A percentile compares a stretch with the other conserved stretches of the same genome.
Evolutionary conservation across 2,888 invertebrate species (phyloP).

Genomic region (Druceiella hillmani): DNA sequence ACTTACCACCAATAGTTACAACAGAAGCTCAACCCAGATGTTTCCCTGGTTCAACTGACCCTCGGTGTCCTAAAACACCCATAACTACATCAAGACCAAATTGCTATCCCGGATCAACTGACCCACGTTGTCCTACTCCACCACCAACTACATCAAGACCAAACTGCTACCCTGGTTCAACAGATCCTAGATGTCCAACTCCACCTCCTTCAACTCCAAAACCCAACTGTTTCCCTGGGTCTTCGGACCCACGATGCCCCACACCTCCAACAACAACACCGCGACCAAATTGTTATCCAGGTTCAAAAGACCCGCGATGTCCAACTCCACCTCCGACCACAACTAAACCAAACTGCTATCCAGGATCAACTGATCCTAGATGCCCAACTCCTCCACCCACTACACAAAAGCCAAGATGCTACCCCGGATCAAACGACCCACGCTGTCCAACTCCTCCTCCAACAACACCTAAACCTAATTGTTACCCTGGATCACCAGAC

Average conservation of each 20-base stretch:
- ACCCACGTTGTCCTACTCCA: slow-evolving; percentile 28
- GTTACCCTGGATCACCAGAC: slow-evolving; percentile 28
- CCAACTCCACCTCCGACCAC: slow-evolving; percentile 27
- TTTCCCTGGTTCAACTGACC: slow-evolving; percentile 23
- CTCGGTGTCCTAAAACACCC: slow-evolving; percentile 17
- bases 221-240: too few relatives aligned
- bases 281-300: too few relatives aligned
- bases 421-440: slow-evolving; percentile 25
- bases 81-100: slow-evolving; percentile 20
- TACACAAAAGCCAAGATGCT: slow-evolving; percentile 22
- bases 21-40: slow-evolving; percentile 16
- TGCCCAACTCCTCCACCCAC: slow-evolving; percentile 23
- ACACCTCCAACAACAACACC: too few relatives aligned
- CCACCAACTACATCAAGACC: slow-evolving; percentile 25
- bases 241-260: too few relatives aligned
- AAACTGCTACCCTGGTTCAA: slow-evolving; percentile 32
- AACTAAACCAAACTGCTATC: slow-evolving; percentile 17
- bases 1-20: slow-evolving; percentile 18
- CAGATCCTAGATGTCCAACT: slow-evolving; percentile 27
- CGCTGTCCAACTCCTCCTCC: slow-evolving; percentile 20
- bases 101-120: slow-evolving; percentile 31
- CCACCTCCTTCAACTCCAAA: slow-evolving; percentile 19
- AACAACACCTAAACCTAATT: slow-evolving; percentile 14
- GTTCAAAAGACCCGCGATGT: too few relatives aligned
- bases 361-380: slow-evolving; percentile 21